phyloP scores from a whole-genome alignment of 2,888 invertebrate species.

The Dorcus parallelipipedus region DNA sequence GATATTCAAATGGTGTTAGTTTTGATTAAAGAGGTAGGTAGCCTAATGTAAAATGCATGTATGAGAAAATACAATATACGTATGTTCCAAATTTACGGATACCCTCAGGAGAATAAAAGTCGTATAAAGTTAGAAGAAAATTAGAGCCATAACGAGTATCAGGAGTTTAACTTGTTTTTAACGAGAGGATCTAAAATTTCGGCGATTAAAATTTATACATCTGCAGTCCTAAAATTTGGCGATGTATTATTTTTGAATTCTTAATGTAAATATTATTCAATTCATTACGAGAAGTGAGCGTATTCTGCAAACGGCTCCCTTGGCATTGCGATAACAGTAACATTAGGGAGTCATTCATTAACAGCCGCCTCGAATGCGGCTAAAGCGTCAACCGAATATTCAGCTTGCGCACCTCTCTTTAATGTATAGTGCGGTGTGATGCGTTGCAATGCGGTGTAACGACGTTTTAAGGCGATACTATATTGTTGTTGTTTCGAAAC shows the following conservation, averaged over 20 bases:
- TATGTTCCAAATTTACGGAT: background rate
- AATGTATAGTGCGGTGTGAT: conserved; percentile 25
- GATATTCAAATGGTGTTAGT: too few relatives aligned
- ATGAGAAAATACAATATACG: background rate
- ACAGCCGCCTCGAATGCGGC: conserved; percentile 29
- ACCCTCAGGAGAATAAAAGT: background rate
- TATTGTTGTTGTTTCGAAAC: conserved; percentile 17
- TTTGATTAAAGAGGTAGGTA: too few relatives aligned
- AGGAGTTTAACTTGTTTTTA: background rate
- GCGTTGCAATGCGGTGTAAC: conserved; percentile 13
- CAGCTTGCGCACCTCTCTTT: conserved; percentile 25
- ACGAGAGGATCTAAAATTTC: conserved; percentile 16
- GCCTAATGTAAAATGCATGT: background rate
- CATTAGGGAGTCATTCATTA: conserved; percentile 41
- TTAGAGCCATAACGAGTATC: background rate
- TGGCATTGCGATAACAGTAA: conserved; percentile 38
- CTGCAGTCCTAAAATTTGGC: conserved; percentile 23
- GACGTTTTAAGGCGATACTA: conserved; percentile 13
- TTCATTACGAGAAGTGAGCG: conserved; percentile 39
- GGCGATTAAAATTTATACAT: conserved; percentile 30
- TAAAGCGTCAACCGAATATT: conserved; percentile 32
- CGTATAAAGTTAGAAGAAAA: background rate
- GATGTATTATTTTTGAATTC: conserved; percentile 37
- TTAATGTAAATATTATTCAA: conserved; percentile 43
- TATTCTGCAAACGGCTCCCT: conserved; percentile 39